Conservation (phyloP, 2,888 invertebrate species). For the Teleogryllus oceanicus region DNA sequence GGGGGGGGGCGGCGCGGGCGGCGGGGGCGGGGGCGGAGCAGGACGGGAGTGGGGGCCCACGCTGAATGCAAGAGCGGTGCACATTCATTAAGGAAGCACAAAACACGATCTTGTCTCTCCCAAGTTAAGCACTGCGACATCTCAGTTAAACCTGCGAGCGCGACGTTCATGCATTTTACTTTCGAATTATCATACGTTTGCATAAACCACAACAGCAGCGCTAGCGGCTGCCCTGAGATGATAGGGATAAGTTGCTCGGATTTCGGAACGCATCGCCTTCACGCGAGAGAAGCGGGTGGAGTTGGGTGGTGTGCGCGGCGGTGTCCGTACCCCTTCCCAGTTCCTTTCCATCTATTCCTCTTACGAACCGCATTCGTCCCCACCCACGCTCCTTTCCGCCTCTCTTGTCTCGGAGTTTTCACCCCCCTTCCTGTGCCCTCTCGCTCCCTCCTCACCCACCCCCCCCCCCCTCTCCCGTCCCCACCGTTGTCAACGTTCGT, state of each 20-base stretch:
- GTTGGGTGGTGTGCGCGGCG: too few relatives aligned
- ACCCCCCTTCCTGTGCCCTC: too few relatives aligned
- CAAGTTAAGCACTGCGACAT: not conserved
- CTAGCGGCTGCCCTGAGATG: not conserved
- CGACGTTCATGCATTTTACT: not conserved
- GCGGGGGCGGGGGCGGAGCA: not conserved
- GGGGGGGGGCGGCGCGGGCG: not conserved
- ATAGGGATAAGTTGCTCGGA: not conserved
- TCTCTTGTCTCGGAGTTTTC: too few relatives aligned
- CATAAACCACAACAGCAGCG: conserved; percentile 11
- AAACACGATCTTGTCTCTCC: not conserved
- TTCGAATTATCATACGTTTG: not conserved
- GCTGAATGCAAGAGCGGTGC: not conserved
- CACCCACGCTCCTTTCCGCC: too few relatives aligned
- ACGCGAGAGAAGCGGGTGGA: not conserved
- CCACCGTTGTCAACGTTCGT: too few relatives aligned
- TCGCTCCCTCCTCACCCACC: too few relatives aligned
- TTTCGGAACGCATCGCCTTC: not conserved
- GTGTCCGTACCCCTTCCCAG: too few relatives aligned
- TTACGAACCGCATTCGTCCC: too few relatives aligned
- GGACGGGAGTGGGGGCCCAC: not conserved
- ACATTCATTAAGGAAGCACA: not conserved
- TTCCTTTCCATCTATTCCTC: too few relatives aligned
- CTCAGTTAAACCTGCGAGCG: not conserved
- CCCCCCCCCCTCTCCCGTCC: too few relatives aligned